Evolutionary conservation across 2,113 vertebrate species (phyloP), one percentile per base, ranked within the genome.

Genomic region (Apteryx mantelli): DNA sequence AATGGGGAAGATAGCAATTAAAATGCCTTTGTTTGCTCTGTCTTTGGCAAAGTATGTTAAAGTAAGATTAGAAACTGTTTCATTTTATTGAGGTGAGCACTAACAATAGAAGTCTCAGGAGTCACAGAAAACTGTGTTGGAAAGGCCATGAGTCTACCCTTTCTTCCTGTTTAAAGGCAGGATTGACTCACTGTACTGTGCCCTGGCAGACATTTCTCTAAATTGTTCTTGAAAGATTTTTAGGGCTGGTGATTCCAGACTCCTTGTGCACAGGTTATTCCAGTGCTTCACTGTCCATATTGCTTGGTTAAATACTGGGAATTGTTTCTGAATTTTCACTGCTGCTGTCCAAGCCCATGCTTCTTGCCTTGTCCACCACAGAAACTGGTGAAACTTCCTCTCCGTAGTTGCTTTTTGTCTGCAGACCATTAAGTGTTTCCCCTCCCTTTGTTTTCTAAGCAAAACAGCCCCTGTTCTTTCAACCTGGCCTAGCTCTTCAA

Each of bases 21-120:
- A 96, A 96, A 95, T 91, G 58, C 22, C 44, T 86, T 93, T 93
- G 76, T 93, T 83, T 94, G 53, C 88, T 91, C 89, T 95, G 93
- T 94, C 90, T 96, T 95, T 95, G 82, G 32, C 60, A 93, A 96
- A 93, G 64, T 74, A 70, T 55, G 30, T 60, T 77, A 1, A 12
- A 83, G 93, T 71, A 95, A 96, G 95, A 90, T 90, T 93, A 96
- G 88, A 93, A 95, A 90, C 53, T 80, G 70, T 53, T 86, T 58
- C 78, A 66, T 82, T 94, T 96, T 69, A 88, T 68, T 64, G 46
- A 91, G 46, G 68, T 68, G 91, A 90, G 79, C 65, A 36, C 79
- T 93, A 96, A 95, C 88, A 94, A 93, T 80, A 91, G 82, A 88
- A 94, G 76, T 80, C 79, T 80, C 75, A 90, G 88, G 64, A 95